A percentile compares a stretch with the other conserved stretches of the same genome.
phyloP scores from a whole-genome alignment of 2,888 invertebrate species.

The Epinotia ramella region DNA sequence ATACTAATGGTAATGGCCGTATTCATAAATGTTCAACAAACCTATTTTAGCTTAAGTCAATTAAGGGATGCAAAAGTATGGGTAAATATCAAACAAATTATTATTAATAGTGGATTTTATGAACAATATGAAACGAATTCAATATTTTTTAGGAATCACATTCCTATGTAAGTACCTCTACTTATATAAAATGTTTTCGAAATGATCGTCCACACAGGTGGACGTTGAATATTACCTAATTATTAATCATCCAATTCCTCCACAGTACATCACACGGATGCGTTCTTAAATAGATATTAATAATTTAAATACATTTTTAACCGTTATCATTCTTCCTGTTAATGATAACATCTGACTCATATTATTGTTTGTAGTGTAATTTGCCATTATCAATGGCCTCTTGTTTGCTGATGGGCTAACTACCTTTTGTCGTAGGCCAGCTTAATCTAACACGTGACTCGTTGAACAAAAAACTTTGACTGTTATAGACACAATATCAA shows the following conservation, averaged over 20 bases:
- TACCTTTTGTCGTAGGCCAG: not conserved
- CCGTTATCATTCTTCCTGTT: constrained; percentile 20
- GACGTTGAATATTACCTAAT: not conserved
- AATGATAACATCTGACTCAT: constrained; percentile 16
- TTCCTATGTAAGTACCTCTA: too few relatives aligned
- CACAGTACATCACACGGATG: not conserved
- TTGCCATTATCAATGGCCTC: not conserved
- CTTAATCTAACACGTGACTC: not conserved
- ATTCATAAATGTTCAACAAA: too few relatives aligned
- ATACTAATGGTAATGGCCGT: too few relatives aligned
- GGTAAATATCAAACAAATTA: too few relatives aligned
- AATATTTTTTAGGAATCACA: too few relatives aligned
- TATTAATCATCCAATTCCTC: not conserved
- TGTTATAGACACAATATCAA: too few relatives aligned
- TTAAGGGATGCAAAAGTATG: too few relatives aligned
- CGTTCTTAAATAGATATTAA: constrained; percentile 22
- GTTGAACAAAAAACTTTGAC: too few relatives aligned
- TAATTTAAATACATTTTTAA: not conserved
- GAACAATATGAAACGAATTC: too few relatives aligned
- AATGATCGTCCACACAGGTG: not conserved
- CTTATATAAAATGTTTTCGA: not conserved
- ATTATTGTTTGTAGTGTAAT: constrained; percentile 6
- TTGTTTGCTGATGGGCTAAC: not conserved
- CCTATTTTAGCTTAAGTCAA: too few relatives aligned
- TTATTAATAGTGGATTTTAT: too few relatives aligned